Evolutionary conservation across 2,113 vertebrate species (phyloP), one percentile per base, ranked within the genome.

Genomic region (Cynopterus brachyotis): DNA sequence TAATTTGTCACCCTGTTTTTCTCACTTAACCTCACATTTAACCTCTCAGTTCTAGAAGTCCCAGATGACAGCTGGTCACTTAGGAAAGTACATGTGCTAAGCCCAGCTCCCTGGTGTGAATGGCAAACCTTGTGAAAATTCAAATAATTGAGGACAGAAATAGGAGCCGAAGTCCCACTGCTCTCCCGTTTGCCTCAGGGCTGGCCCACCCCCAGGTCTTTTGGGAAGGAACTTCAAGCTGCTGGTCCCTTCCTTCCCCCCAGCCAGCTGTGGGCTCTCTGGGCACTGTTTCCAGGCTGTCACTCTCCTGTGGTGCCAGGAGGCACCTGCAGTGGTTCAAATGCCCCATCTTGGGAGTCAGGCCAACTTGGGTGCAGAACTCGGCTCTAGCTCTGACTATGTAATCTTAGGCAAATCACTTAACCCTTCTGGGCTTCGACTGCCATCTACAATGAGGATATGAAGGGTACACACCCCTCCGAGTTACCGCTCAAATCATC

Each of bases 51-150:
- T 40, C 19, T 42, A n/a, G 15, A 20, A 60, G 53, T 79, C 73
- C n/a, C 57, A 32, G 62, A 53, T 28, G 30, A 67, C 73, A 60
- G 92, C 75, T 83, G 62, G 69, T 35, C 42, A 59, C 35, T 89
- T 69, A 30, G 64, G 85, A 69, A 83, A 86, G 50, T 30, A 26
- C 76, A 60, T 60, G 50, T 62, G 57, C 83, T 67, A 83, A 95
- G 75, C 32, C 70, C 84, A 67, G 84, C 80, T 92, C 73, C 79
- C 81, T 5, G 1, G 40, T 50, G 59, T 66, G 47, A 78, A 72
- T 35, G 26, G 55, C 70, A 83, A 75, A 59, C 20, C 59, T 93
- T 86, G 69, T 30, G 64, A 82, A 97, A 96, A 82, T 64, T 42
- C 78, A 55, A 35, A 42, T 85, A 28, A 64, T 37, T 16, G 37